Percentiles rank a stretch among this genome's conserved stretches.
These are phyloP conservation scores for Tachina fera DNA, from an alignment of 2,888 invertebrate species.

Conservation along the genomic window DNA sequence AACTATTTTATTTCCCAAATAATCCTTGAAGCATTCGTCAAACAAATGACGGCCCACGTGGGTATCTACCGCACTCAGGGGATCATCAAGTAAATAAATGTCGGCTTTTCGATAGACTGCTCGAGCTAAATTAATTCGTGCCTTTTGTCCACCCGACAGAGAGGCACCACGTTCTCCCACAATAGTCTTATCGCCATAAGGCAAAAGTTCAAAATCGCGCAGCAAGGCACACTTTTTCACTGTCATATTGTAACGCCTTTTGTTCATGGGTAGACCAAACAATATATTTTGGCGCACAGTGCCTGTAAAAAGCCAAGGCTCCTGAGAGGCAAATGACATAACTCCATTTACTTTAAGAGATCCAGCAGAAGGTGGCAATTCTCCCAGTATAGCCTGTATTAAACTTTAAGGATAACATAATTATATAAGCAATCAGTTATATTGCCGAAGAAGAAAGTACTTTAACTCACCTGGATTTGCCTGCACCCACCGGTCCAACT, in stretches of 20 bases:
- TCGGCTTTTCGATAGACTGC: slow-evolving; percentile 93
- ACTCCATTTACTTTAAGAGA: slow-evolving; percentile 85
- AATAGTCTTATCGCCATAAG: slow-evolving; percentile 85
- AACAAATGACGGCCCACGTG: slow-evolving; percentile 95
- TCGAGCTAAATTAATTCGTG: slow-evolving; percentile 93
- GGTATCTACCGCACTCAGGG: slow-evolving; percentile 95
- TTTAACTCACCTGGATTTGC: slow-evolving; percentile 83
- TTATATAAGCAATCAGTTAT: neutral
- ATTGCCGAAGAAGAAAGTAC: neutral
- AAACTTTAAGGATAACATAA: slow-evolving; percentile 77
- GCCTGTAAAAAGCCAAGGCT: slow-evolving; percentile 92
- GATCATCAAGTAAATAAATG: slow-evolving; percentile 95
- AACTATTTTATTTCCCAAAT: slow-evolving; percentile 86
- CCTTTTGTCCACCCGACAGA: slow-evolving; percentile 93
- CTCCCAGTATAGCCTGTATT: slow-evolving; percentile 84
- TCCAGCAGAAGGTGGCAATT: slow-evolving; percentile 84
- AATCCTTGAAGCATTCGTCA: slow-evolving; percentile 84
- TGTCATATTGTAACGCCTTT: slow-evolving; percentile 85
- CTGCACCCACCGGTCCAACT: slow-evolving; percentile 89
- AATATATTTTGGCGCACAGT: slow-evolving; percentile 86
- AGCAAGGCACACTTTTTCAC: slow-evolving; percentile 83
- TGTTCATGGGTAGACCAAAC: slow-evolving; percentile 86
- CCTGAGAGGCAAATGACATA: slow-evolving; percentile 90
- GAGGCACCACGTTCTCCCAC: slow-evolving; percentile 93
- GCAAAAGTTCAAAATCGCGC: slow-evolving; percentile 85